phyloP scores from a whole-genome alignment of 2,113 vertebrate genomes.

The Elgaria multicarinata region DNA sequence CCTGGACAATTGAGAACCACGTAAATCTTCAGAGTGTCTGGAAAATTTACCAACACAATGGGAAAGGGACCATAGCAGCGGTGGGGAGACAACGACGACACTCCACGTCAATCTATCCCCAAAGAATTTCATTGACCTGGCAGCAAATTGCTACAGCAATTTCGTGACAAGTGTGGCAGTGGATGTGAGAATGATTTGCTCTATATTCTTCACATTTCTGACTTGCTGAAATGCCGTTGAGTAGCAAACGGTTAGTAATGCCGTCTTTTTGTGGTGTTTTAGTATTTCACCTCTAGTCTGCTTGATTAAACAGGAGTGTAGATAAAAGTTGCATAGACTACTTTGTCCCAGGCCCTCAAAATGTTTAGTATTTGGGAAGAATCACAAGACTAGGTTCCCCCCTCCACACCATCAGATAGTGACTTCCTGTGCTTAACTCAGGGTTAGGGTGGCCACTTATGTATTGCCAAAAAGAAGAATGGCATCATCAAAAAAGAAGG shows the following conservation, averaged over 20 bases:
- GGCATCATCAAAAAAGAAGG: too few relatives aligned
- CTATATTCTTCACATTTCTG: slow-evolving; percentile 10
- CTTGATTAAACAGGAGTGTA: not conserved
- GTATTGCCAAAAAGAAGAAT: too few relatives aligned
- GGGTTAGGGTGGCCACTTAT: too few relatives aligned
- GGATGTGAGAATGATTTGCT: slow-evolving; percentile 29
- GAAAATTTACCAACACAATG: slow-evolving; percentile 28
- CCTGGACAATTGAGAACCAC: slow-evolving; percentile 29
- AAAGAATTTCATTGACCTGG: slow-evolving; percentile 41
- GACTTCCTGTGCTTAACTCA: not conserved
- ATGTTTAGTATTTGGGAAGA: not conserved
- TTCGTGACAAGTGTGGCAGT: slow-evolving; percentile 36
- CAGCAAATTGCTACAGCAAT: slow-evolving; percentile 37
- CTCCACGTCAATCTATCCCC: slow-evolving; percentile 26
- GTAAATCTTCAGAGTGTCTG: not conserved
- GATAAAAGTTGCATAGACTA: not conserved
- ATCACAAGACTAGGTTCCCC: not conserved
- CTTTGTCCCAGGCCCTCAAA: not conserved
- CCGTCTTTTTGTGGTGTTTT: not conserved
- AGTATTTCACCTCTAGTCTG: slow-evolving; percentile 12
- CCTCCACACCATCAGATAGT: not conserved
- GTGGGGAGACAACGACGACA: not conserved
- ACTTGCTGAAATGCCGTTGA: slow-evolving; percentile 31
- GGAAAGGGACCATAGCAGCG: not conserved
- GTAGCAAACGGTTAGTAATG: slow-evolving; percentile 39